Conservation (phyloP, 2,797 vertebrate genomes). For the Siniperca undulata region DNA sequence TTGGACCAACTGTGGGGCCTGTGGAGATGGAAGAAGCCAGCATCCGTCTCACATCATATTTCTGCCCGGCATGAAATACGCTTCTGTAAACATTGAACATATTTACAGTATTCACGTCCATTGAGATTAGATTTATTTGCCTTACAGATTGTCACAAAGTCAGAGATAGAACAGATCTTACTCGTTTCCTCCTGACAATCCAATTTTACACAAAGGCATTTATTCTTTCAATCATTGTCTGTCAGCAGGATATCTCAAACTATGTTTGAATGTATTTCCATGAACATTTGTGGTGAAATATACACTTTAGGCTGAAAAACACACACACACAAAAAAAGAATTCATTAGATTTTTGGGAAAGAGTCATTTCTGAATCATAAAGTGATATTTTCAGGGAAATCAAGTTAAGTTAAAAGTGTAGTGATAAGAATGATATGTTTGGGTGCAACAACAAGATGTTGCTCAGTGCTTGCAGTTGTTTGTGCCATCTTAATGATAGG, state of each 20-base stretch:
- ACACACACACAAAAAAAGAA: too few relatives aligned
- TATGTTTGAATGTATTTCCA: background rate
- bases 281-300: background rate
- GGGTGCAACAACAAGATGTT: background rate
- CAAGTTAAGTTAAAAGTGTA: background rate
- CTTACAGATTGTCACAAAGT: conserved; percentile 27
- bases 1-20: conserved; percentile 14
- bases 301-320: background rate
- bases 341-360: background rate
- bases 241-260: conserved; percentile 12
- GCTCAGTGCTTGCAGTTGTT: background rate
- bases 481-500: background rate
- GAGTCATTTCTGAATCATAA: background rate
- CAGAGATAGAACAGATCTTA: background rate
- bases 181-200: conserved; percentile 27
- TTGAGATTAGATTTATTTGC: conserved; percentile 20
- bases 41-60: conserved; percentile 33
- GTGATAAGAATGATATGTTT: background rate
- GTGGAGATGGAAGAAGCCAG: conserved; percentile 10
- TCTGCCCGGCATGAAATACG: conserved; percentile 26
- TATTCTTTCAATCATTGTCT: background rate
- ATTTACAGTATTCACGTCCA: conserved; percentile 25
- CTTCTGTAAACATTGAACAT: conserved; percentile 21
- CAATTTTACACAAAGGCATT: background rate
- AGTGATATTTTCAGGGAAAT: conserved; percentile 2